Evolutionary conservation across 2,888 invertebrate species (phyloP).

Genomic region (Alsophila aescularia): DNA sequence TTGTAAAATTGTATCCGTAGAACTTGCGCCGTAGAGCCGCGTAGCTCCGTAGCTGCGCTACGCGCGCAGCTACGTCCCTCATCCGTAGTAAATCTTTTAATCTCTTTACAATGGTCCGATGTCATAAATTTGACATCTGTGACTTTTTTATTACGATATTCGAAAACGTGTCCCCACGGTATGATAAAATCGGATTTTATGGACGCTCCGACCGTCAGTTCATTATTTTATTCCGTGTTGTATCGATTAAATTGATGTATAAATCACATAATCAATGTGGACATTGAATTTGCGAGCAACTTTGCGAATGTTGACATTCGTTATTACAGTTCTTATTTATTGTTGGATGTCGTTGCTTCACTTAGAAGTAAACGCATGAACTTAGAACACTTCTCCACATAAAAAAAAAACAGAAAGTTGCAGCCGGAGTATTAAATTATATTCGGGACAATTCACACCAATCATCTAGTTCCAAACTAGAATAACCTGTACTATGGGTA

Average conservation of each 20-base stretch:
- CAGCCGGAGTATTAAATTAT: too few relatives aligned
- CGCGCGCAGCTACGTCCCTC: slow-evolving; percentile 51
- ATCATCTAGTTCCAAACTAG: too few relatives aligned
- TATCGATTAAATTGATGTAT: slow-evolving; percentile 70
- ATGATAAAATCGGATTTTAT: slow-evolving; percentile 84
- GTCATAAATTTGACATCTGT: slow-evolving; percentile 84
- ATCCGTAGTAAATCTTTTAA: slow-evolving; percentile 81
- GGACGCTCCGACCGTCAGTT: slow-evolving; percentile 71
- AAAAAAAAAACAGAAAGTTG: too few relatives aligned
- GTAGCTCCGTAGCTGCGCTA: slow-evolving; percentile 48
- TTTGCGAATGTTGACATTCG: slow-evolving; percentile 4
- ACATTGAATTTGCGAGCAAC: slow-evolving; percentile 20
- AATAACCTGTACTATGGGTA: too few relatives aligned
- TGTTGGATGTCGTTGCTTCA: too few relatives aligned
- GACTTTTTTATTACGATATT: slow-evolving; percentile 84
- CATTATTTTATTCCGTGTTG: slow-evolving; percentile 75
- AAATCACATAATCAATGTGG: slow-evolving; percentile 41
- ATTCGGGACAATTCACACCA: too few relatives aligned
- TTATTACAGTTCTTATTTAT: not conserved
- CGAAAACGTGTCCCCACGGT: slow-evolving; percentile 79
- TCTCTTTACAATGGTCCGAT: slow-evolving; percentile 82
- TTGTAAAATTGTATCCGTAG: slow-evolving; percentile 60
- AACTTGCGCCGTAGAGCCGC: slow-evolving; percentile 53
- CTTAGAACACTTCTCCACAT: too few relatives aligned
- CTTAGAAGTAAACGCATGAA: too few relatives aligned